These are phyloP conservation scores for Tetranychus truncatus DNA, from an alignment of 2,888 invertebrate genomes.

Conservation along the genomic window DNA sequence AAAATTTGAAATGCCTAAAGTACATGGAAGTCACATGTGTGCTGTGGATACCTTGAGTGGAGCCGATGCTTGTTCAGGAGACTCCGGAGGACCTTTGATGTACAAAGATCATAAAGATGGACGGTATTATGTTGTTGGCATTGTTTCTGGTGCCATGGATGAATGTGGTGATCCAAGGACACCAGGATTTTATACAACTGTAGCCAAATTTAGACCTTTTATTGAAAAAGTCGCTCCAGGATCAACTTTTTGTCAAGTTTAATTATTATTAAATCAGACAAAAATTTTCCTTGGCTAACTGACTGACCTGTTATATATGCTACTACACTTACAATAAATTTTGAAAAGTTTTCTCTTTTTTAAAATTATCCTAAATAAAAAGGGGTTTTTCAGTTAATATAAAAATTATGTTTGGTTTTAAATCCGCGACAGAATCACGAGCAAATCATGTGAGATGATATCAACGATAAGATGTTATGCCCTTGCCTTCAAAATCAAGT, in stretches of 20 bases:
- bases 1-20: neutral
- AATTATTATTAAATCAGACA: neutral
- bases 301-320: too few species aligned
- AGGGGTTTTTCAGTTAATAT: too few species aligned
- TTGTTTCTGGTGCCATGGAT: slow-evolving; percentile 10
- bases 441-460: too few species aligned
- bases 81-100: slow-evolving; percentile 9
- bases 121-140: neutral
- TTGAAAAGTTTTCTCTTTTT: too few species aligned
- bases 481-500: too few species aligned
- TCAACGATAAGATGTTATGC: too few species aligned
- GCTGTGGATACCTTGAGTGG: neutral
- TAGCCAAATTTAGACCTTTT: neutral
- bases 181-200: neutral
- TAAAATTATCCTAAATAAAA: too few species aligned
- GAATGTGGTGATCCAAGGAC: slow-evolving; percentile 6
- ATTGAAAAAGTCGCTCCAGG: neutral
- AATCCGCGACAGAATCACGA: too few species aligned
- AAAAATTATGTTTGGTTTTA: too few species aligned
- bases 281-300: too few species aligned
- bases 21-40: slow-evolving; percentile 4
- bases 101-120: slow-evolving; percentile 4
- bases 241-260: neutral
- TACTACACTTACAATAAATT: too few species aligned
- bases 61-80: slow-evolving; percentile 7